These are phyloP conservation scores for Dermolepida albohirtum DNA, from an alignment of 2,888 invertebrate species.

Conservation along the genomic window DNA sequence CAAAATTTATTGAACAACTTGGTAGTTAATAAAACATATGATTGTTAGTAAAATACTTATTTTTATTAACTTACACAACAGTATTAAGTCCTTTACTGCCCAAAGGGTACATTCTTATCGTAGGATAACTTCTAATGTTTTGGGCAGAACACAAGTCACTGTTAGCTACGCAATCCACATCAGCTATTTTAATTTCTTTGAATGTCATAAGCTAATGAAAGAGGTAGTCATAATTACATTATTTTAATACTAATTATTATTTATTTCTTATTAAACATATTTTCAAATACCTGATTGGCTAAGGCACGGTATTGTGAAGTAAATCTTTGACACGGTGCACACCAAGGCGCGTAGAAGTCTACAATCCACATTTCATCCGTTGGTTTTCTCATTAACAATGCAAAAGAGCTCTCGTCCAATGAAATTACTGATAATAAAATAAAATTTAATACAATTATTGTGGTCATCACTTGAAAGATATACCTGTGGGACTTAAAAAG, in stretches of 20 bases:
- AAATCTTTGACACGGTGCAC: constrained; percentile 78
- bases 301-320: constrained; percentile 76
- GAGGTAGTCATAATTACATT: constrained; percentile 42
- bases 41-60: too few relatives aligned
- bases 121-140: constrained; percentile 75
- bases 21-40: too few relatives aligned
- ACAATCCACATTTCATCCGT: constrained; percentile 73
- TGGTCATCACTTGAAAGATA: constrained; percentile 34
- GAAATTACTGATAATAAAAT: constrained; percentile 66
- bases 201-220: constrained; percentile 65
- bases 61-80: constrained; percentile 65
- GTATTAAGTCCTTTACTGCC: constrained; percentile 67
- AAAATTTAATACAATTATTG: not conserved
- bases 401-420: constrained; percentile 69
- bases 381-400: constrained; percentile 68
- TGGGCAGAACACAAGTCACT: constrained; percentile 69
- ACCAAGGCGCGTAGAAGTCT: constrained; percentile 82
- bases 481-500: constrained; percentile 67
- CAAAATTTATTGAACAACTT: too few relatives aligned
- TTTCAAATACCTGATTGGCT: constrained; percentile 67
- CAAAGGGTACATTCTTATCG: constrained; percentile 75
- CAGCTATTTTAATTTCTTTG: constrained; percentile 70
- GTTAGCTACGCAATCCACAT: constrained; percentile 76
- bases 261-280: not conserved
- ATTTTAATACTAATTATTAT: not conserved